Evolutionary conservation across 92 coral and sea anemone genomes (phyloP).

Genomic region (Umimayanthus kanabou): DNA sequence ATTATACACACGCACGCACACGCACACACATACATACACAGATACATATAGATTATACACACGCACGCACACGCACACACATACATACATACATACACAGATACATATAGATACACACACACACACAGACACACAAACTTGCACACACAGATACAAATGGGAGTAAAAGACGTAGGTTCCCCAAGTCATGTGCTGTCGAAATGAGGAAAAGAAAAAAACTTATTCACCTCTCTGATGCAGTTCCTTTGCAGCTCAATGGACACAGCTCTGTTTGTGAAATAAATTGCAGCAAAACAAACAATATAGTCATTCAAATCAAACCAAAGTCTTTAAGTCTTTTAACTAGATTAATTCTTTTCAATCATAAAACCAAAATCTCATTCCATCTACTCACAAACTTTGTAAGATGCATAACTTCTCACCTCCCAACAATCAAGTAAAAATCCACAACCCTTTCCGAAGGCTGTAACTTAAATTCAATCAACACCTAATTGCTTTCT

Average conservation of each 20-base stretch:
- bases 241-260: conserved; percentile 79
- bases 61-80: background rate
- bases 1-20: no score
- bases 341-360: background rate
- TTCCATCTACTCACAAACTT: background rate
- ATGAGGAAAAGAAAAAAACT: background rate
- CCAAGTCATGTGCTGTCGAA: background rate
- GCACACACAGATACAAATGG: background rate
- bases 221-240: conserved; percentile 80
- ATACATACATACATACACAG: background rate
- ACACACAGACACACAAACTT: background rate
- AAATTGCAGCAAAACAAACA: conserved; percentile 25
- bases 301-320: conserved; percentile 19
- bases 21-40: background rate
- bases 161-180: background rate
- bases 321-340: background rate
- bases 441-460: no score
- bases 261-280: conserved; percentile 71
- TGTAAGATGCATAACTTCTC: background rate
- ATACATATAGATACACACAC: background rate
- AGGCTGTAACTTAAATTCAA: background rate
- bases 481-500: no score
- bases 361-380: background rate
- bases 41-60: no score
- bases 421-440: no score